Evolutionary conservation across 92 coral and sea anemone genomes (phyloP), one percentile per base, ranked within the genome.

Genomic region (Palythoa caribaeorum): DNA sequence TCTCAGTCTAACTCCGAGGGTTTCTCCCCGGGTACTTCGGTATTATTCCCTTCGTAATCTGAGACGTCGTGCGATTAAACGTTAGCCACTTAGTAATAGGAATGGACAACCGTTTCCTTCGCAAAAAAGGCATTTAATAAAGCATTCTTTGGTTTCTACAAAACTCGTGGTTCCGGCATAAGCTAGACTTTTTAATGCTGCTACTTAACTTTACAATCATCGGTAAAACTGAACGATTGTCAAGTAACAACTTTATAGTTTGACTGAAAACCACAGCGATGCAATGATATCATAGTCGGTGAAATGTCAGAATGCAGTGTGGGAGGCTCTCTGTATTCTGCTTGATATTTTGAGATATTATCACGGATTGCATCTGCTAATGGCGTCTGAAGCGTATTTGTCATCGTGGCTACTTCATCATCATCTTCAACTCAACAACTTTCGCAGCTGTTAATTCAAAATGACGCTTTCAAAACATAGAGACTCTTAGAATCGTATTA

Each of bases 401-500:
- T 77, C 83, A 77, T 54, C 83, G 8, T 36, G 19, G 52, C 1
- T 15, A 53, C 11, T 54, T 54, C n/a, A 77, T 77, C 47, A 52
- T 12, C 13, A 53, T 77, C 77, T 77, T 77, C 66, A 77, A 54
- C 83, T 77, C 83, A 54, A 54, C 83, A 59, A 77, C 47, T 77
- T 77, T 19, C 68, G 35, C 62, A 77, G 62, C 28, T 28, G 28
- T 54, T 76, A 21, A 52, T n/a, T 54, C 62, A 36, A 38, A 77
- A 77, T 28, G 62, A 77, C 52, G 69, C 48, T 77, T 55, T 55
- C 50, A 53, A 77, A 77, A 77, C 83, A 77, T 4, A 70, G 11
- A 5, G 48, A 38, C 66, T 54, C 20, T 77, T 77, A 17, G 47
- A 40, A 76, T 76, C 38, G 79, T 6, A 48, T 76, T 28, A 47